Evolutionary conservation across 2,888 invertebrate genomes (phyloP), one percentile per base, ranked within the genome.

Genomic region (Temnothorax ravouxi): DNA sequence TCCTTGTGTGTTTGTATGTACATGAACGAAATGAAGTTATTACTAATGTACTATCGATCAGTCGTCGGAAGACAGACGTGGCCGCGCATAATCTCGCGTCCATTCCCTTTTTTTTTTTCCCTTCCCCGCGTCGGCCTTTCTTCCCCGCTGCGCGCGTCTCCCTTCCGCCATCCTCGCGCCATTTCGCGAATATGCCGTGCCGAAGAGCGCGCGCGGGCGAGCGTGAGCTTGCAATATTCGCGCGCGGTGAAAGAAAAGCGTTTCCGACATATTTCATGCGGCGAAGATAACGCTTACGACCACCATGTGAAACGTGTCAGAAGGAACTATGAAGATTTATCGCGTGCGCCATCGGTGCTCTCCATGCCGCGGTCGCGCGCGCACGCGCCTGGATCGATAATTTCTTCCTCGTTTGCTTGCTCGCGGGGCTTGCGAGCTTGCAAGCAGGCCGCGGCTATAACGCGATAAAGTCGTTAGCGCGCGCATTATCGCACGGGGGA

Each of bases 391-490:
- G 72, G 90, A 90, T 90, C 90, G 90, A 90, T 90, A 90, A 90
- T 89, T 89, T 85, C 87, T 89, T 90, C 85, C 90, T 90, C 90
- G 90, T 90, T 90, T 90, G 89, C 90, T 88, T 59, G 89, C 90
- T 88, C 66, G 90, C 87, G 74, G 79, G 80, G 77, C 86, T 82
- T 84, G 85, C 87, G 88, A 90, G 90, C 90, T 90, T 90, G 90
- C 90, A 89, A 88, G 87, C 90, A n/a, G 66, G 41, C 86, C 87
- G 84, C 87, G 84, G 81, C 84, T 85, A 84, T 86, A 89, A 90
- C 90, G 90, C 90, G 90, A 90, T 90, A 90, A 90, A 90, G 90
- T 90, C 90, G 90, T 90, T 90, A 90, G 85, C 90, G 89, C 83
- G 76, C 89, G 90, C 88, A 90, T 90, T 90, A 90, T 90, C 90